Conservation (phyloP, 2,888 invertebrate species). For the Eupithecia inturbata region DNA sequence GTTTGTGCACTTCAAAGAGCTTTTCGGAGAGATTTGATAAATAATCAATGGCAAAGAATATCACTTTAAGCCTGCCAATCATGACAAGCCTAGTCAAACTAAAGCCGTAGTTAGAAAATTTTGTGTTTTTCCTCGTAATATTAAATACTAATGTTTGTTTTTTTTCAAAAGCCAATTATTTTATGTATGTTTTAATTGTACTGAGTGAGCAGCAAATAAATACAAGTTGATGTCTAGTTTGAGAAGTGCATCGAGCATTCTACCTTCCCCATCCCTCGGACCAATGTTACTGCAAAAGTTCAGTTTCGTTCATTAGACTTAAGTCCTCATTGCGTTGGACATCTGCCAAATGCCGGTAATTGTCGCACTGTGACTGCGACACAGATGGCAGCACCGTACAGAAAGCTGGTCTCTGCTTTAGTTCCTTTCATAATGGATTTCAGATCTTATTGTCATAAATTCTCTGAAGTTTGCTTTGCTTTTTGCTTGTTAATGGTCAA, state of each 20-base stretch:
- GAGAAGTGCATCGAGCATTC: constrained; percentile 5
- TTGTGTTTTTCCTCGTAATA: not conserved
- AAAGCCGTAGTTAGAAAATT: not conserved
- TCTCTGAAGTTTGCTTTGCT: not conserved
- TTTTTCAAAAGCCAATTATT: not conserved
- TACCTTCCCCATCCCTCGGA: not conserved
- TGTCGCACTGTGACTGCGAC: constrained; percentile 21
- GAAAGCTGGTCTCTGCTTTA: not conserved
- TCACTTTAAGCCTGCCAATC: not conserved
- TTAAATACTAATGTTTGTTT: not conserved
- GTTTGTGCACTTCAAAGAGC: not conserved
- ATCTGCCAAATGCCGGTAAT: constrained; percentile 38
- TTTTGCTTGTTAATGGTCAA: too few species aligned
- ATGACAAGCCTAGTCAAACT: not conserved
- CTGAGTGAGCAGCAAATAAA: too few species aligned
- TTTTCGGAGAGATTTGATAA: not conserved
- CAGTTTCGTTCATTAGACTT: constrained; percentile 47
- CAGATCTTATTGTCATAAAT: not conserved
- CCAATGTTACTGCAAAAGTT: constrained; percentile 38
- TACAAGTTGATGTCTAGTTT: not conserved
- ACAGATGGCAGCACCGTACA: constrained; percentile 10
- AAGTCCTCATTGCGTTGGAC: constrained; percentile 45
- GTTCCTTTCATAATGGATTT: not conserved
- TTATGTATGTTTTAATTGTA: too few species aligned
- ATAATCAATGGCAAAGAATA: not conserved